phyloP scores from a whole-genome alignment of 2,888 invertebrate genomes.

The Xestia c-nigrum region DNA sequence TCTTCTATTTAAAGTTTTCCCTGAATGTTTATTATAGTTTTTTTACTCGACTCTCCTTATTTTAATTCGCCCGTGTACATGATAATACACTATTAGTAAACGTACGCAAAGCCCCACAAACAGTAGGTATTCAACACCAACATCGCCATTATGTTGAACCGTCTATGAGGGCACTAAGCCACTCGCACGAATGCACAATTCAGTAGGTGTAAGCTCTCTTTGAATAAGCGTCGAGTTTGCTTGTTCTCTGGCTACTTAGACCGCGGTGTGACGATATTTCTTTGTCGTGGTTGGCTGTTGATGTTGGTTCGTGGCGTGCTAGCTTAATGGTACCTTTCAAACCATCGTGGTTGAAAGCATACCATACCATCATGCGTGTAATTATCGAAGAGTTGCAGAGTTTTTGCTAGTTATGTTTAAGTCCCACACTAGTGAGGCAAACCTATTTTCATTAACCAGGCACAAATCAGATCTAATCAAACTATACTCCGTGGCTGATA shows the following conservation, averaged over 20 bases:
- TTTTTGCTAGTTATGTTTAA: too few relatives aligned
- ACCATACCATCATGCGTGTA: neutral
- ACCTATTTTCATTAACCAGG: too few relatives aligned
- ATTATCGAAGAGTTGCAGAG: too few relatives aligned
- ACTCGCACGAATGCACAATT: conserved; percentile 45
- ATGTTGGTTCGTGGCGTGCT: conserved; percentile 15
- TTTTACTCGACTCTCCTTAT: too few relatives aligned
- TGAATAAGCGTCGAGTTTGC: conserved; percentile 56
- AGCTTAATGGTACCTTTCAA: conserved; percentile 9
- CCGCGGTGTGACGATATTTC: conserved; percentile 40
- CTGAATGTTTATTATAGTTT: too few relatives aligned
- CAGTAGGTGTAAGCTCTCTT: conserved; percentile 54
- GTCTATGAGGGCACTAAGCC: conserved; percentile 41
- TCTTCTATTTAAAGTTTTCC: neutral
- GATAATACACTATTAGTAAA: neutral
- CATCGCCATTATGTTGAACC: conserved; percentile 10
- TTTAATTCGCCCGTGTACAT: too few relatives aligned
- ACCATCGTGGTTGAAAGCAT: neutral
- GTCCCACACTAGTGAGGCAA: too few relatives aligned
- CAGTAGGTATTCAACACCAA: conserved; percentile 21
- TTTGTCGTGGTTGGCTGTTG: conserved; percentile 22
- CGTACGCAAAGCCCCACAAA: neutral
- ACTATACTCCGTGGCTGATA: too few relatives aligned
- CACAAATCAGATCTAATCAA: too few relatives aligned
- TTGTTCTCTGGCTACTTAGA: conserved; percentile 54